Evolutionary conservation across 2,888 invertebrate genomes (phyloP).

Genomic region (Rosalia funebris): DNA sequence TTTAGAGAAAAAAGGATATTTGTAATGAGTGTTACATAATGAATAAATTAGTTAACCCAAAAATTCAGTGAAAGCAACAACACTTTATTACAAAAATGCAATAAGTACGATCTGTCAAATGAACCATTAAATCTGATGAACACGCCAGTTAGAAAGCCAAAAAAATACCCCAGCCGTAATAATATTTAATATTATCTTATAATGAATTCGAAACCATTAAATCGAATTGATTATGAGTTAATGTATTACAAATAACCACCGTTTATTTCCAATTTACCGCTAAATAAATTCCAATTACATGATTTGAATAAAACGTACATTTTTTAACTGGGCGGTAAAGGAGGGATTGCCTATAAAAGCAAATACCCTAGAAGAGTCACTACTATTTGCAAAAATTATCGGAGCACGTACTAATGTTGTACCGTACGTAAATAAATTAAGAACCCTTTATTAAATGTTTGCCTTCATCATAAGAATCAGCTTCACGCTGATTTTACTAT

Average conservation of each 20-base stretch:
- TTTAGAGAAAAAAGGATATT: neutral
- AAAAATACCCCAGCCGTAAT: conserved; percentile 34
- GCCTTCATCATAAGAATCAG: conserved; percentile 10
- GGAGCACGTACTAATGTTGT: conserved; percentile 19
- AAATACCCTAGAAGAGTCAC: conserved; percentile 18
- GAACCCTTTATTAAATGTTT: conserved; percentile 8
- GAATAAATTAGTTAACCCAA: conserved; percentile 19
- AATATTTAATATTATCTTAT: conserved; percentile 30
- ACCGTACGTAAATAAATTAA: conserved; percentile 4
- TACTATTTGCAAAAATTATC: conserved; percentile 22
- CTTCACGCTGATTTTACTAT: conserved; percentile 13
- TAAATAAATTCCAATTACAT: conserved; percentile 45
- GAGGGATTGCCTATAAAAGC: conserved; percentile 37
- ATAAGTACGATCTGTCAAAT: conserved; percentile 33
- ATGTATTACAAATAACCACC: conserved; percentile 43
- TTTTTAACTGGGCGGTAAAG: conserved; percentile 32
- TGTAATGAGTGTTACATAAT: conserved; percentile 13
- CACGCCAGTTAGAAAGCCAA: conserved; percentile 41
- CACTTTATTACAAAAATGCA: conserved; percentile 32
- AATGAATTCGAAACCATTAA: conserved; percentile 41
- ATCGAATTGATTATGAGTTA: conserved; percentile 47
- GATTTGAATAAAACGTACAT: conserved; percentile 37
- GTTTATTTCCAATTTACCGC: conserved; percentile 47
- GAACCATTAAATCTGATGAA: conserved; percentile 47
- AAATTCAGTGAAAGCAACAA: conserved; percentile 36